Evolutionary conservation across 2,888 invertebrate species (phyloP).

Genomic region (Amblyteles armatorius): DNA sequence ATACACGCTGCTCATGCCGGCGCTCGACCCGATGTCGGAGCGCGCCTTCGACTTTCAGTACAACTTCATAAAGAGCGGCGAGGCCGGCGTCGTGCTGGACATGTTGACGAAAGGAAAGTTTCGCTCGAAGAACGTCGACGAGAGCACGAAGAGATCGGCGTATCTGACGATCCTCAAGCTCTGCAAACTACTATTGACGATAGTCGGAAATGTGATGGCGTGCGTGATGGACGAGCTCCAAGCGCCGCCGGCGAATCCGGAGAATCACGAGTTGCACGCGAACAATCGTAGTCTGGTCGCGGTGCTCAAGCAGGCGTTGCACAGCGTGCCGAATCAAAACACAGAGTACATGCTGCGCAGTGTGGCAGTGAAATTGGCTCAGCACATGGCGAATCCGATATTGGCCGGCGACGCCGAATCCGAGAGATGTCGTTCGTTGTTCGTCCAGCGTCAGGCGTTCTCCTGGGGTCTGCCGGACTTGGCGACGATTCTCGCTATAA

Average conservation of each 20-base stretch:
- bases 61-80: constrained; percentile 89
- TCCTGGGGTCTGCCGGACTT: constrained; percentile 91
- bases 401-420: constrained; percentile 85
- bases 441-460: constrained; percentile 86
- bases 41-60: constrained; percentile 90
- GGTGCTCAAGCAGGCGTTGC: constrained; percentile 92
- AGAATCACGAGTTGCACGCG: constrained; percentile 82
- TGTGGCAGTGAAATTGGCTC: constrained; percentile 93
- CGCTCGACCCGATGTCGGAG: constrained; percentile 92
- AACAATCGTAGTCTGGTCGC: constrained; percentile 84
- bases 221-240: constrained; percentile 87
- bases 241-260: constrained; percentile 83
- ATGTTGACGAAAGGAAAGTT: constrained; percentile 95
- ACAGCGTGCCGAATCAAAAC: constrained; percentile 92
- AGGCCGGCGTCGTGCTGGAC: constrained; percentile 90
- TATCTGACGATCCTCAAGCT: constrained; percentile 95
- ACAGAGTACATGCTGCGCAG: constrained; percentile 94
- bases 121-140: constrained; percentile 90
- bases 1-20: constrained; percentile 97
- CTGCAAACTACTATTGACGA: constrained; percentile 94
- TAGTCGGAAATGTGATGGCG: constrained; percentile 93
- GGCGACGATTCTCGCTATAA: constrained; percentile 90
- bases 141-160: constrained; percentile 92
- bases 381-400: constrained; percentile 91
- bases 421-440: constrained; percentile 85